These are phyloP conservation scores for Baryphthengus martii DNA, from an alignment of 2,113 vertebrate genomes.

Conservation along the genomic window DNA sequence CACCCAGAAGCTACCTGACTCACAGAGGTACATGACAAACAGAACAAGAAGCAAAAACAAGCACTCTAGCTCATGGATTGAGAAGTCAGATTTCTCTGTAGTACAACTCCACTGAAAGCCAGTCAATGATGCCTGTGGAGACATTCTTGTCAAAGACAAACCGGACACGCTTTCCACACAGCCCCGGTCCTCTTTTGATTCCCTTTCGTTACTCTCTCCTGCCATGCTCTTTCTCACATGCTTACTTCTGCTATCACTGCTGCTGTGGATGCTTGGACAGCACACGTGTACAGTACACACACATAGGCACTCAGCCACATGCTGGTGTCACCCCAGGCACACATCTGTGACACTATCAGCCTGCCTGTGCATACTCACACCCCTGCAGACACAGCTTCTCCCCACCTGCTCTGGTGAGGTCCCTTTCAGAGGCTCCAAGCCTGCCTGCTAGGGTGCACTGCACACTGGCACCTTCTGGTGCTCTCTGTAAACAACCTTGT, in stretches of 20 bases:
- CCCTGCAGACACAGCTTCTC: neutral
- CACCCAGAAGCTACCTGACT: neutral
- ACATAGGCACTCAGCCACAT: fast-evolving
- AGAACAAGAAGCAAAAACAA: neutral
- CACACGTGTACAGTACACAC: neutral
- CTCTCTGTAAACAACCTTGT: neutral
- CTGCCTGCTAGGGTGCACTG: neutral
- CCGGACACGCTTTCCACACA: neutral
- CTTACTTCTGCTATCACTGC: neutral
- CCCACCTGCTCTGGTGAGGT: neutral
- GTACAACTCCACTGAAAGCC: neutral
- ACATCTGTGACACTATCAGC: neutral
- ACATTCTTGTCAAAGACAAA: neutral
- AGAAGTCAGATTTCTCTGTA: neutral
- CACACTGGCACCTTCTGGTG: neutral
- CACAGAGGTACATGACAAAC: neutral
- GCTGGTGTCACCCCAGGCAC: neutral
- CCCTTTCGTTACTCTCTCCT: neutral
- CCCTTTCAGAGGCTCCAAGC: neutral
- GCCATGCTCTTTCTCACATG: neutral
- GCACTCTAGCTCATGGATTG: neutral
- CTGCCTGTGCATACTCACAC: neutral
- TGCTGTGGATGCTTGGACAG: neutral
- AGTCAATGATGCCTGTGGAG: neutral
- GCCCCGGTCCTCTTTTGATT: neutral